Evolutionary conservation across 2,113 vertebrate genomes (phyloP).

Genomic region (Harpagus bidentatus): DNA sequence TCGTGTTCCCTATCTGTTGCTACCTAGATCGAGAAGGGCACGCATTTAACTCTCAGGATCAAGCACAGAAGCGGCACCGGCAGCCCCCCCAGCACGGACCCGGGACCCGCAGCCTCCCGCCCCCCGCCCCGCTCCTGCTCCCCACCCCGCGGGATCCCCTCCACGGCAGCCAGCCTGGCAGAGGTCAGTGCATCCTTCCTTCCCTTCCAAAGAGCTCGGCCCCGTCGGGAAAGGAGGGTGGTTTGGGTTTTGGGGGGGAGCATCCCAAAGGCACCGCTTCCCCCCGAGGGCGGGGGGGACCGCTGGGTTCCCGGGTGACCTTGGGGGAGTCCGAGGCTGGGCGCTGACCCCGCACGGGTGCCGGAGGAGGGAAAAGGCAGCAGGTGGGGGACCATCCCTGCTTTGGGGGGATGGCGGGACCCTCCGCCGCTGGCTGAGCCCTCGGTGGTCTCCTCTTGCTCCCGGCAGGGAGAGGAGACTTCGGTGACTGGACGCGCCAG

Average conservation of each 20-base stretch:
- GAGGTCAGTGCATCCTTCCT: not conserved
- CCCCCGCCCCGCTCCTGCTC: fast-evolving
- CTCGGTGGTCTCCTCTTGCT: not conserved
- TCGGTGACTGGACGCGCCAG: fast-evolving
- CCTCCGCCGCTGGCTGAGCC: fast-evolving
- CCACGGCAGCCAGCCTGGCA: not conserved
- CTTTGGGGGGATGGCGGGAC: not conserved
- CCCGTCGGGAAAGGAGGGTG: fast-evolving
- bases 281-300: no score
- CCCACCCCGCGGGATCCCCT: not conserved
- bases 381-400: fast-evolving
- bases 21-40: not conserved
- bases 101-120: no score
- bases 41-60: not conserved
- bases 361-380: not conserved
- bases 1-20: not conserved
- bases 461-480: not conserved
- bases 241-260: not conserved
- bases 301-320: not conserved
- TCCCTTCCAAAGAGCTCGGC: not conserved
- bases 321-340: not conserved
- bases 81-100: not conserved
- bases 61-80: not conserved
- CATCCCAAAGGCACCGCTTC: not conserved
- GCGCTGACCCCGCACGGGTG: fast-evolving